A percentile compares a stretch with the other conserved stretches of the same genome.
Evolutionary conservation across 30 jellyfish, hydroid and myxozoan species (phyloP).

Genomic region (Mastigias papua): DNA sequence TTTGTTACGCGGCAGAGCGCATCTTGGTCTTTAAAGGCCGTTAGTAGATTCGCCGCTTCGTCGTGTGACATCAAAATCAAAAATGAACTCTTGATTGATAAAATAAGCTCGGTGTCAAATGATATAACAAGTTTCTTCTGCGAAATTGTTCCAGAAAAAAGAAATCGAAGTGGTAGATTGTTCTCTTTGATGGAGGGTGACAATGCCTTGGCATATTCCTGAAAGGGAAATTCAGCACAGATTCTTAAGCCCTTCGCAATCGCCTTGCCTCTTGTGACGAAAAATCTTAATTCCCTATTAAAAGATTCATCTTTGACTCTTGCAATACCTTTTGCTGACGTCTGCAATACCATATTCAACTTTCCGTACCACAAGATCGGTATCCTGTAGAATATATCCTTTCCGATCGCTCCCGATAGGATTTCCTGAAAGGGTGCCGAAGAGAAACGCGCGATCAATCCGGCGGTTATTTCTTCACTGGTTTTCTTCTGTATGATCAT

Average conservation of each 20-base stretch:
- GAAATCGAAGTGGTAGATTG: constrained; percentile 34
- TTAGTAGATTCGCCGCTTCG: not conserved
- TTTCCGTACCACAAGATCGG: constrained; percentile 76
- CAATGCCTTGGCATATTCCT: constrained; percentile 26
- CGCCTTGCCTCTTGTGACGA: constrained; percentile 76
- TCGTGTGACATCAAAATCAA: constrained; percentile 44
- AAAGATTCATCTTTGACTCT: constrained; percentile 74
- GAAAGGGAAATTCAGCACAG: constrained; percentile 75
- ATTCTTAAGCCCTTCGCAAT: constrained; percentile 72
- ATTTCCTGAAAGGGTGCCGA: constrained; percentile 62
- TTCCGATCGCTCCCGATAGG: constrained; percentile 68
- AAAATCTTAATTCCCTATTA: constrained; percentile 74
- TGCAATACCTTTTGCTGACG: constrained; percentile 72
- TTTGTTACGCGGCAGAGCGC: constrained; percentile 12
- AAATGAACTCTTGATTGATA: constrained; percentile 20
- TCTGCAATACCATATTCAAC: constrained; percentile 64
- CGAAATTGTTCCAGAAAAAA: constrained; percentile 26
- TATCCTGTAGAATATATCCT: constrained; percentile 56
- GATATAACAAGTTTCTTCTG: constrained; percentile 3
- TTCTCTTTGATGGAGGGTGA: constrained; percentile 23
- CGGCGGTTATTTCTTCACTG: constrained; percentile 71
- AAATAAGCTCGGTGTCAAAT: constrained; percentile 44
- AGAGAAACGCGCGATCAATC: constrained; percentile 66
- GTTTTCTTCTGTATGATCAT: constrained; percentile 76
- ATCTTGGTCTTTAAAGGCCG: not conserved